These are phyloP conservation scores for Pterostichus niger DNA, from an alignment of 2,888 invertebrate genomes.

Conservation along the genomic window DNA sequence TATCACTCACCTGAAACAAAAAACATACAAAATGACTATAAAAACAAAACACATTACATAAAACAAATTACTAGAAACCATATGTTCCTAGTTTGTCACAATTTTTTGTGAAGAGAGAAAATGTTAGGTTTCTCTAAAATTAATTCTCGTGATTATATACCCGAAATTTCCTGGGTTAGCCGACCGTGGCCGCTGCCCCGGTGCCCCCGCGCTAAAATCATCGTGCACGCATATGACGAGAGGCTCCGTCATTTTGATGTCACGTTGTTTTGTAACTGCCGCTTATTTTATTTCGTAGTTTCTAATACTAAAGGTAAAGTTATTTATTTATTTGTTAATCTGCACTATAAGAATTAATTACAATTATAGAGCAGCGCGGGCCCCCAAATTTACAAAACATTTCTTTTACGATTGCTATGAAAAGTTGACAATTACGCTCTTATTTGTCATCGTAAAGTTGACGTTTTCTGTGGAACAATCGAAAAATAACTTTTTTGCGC, in stretches of 20 bases:
- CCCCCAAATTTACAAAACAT: too few relatives aligned
- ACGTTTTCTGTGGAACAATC: too few relatives aligned
- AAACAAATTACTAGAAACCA: conserved; percentile 21
- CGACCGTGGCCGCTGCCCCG: conserved; percentile 3
- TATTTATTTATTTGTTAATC: conserved; percentile 11
- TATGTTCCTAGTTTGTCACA: conserved; percentile 43
- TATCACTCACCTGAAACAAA: conserved; percentile 51
- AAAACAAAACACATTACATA: conserved; percentile 14
- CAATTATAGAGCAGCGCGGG: too few relatives aligned
- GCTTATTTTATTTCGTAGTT: conserved; percentile 45
- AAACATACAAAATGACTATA: conserved; percentile 23
- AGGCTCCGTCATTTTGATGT: conserved; percentile 27
- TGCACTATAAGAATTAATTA: too few relatives aligned
- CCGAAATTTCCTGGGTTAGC: conserved; percentile 53
- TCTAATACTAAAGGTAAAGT: neutral
- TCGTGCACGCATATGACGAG: conserved; percentile 37
- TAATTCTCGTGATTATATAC: conserved; percentile 56
- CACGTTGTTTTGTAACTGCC: conserved; percentile 32
- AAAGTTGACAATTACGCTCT: too few relatives aligned
- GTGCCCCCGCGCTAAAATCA: conserved; percentile 37
- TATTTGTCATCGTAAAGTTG: too few relatives aligned
- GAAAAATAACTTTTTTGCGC: too few relatives aligned
- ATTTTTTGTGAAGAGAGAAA: conserved; percentile 41
- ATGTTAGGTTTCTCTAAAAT: conserved; percentile 59
- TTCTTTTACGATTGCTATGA: too few relatives aligned